Conservation (phyloP, 2,797 vertebrate species). For the Neostethus bicornis region DNA sequence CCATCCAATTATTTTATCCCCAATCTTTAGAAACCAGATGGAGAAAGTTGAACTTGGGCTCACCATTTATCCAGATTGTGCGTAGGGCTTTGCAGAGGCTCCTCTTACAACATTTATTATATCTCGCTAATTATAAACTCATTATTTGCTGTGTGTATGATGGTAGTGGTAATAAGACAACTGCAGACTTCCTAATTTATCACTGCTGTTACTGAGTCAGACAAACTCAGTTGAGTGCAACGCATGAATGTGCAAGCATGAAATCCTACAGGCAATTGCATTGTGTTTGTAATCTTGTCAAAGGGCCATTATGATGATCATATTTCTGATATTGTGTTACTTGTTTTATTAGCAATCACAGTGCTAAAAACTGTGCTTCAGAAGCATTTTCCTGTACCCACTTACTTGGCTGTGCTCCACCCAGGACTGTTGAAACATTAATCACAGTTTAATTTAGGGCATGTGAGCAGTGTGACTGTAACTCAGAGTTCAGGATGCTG, state of each 20-base stretch:
- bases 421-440: conserved; percentile 48
- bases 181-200: neutral
- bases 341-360: conserved; percentile 38
- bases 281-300: conserved; percentile 26
- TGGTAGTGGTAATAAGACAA: neutral
- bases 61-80: neutral
- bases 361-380: conserved; percentile 42
- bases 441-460: conserved; percentile 58
- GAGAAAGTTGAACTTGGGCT: neutral
- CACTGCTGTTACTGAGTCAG: conserved; percentile 18
- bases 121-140: neutral
- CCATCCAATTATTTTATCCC: no score
- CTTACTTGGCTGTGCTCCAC: conserved; percentile 29
- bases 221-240: conserved; percentile 20
- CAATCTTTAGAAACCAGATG: neutral
- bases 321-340: conserved; percentile 30
- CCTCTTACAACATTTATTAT: neutral
- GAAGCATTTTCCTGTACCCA: conserved; percentile 31
- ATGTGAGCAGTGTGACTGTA: conserved; percentile 44
- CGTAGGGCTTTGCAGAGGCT: neutral
- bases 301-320: conserved; percentile 16
- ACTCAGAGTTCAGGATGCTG: conserved; percentile 33
- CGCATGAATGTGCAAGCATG: conserved; percentile 38
- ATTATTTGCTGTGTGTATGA: neutral
- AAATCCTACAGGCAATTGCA: conserved; percentile 16